Percentiles rank a stretch among this genome's conserved stretches.
Evolutionary conservation across 2,888 invertebrate genomes (phyloP).

Genomic region (Catocala sponsa): DNA sequence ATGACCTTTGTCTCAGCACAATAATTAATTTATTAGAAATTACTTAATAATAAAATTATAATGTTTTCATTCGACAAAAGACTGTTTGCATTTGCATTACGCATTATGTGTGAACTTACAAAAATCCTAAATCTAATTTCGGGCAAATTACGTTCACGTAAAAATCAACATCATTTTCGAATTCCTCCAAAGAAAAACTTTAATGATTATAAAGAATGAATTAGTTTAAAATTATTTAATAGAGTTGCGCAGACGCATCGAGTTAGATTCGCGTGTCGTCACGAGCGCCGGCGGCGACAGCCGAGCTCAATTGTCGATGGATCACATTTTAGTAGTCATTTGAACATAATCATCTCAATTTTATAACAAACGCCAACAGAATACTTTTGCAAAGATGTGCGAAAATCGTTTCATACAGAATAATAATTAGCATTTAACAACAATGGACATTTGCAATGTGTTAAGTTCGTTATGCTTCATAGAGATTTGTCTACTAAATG

Average conservation of each 20-base stretch:
- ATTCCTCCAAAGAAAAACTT: constrained; percentile 46
- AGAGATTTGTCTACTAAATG: not conserved
- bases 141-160: constrained; percentile 28
- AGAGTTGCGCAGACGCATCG: constrained; percentile 65
- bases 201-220: constrained; percentile 48
- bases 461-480: not conserved
- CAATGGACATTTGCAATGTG: constrained; percentile 5
- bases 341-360: constrained; percentile 46
- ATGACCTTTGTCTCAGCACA: too few relatives aligned
- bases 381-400: constrained; percentile 31
- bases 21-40: not conserved
- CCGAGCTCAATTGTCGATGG: constrained; percentile 40
- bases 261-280: constrained; percentile 74
- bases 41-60: not conserved
- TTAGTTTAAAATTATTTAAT: constrained; percentile 63
- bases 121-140: constrained; percentile 7
- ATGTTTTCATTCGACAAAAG: not conserved
- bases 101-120: not conserved
- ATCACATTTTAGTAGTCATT: constrained; percentile 50
- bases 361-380: constrained; percentile 27
- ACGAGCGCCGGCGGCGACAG: constrained; percentile 66
- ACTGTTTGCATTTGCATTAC: too few relatives aligned
- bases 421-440: constrained; percentile 32
- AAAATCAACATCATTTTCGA: constrained; percentile 41
- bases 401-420: constrained; percentile 27